Conservation (phyloP, 1,140 invertebrate genomes). For the fruit fly (Drosophila melanogaster) region Release_6_plus_ISO1_MT NT_033779.5:15543001-15543500, state of each 20-base stretch:
- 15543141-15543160: constrained; percentile 2
- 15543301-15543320: too few species aligned
- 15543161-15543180: too few species aligned
- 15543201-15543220: too few species aligned
- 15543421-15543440: constrained; percentile 37
- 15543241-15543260: too few species aligned
- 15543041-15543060: constrained; percentile 12
- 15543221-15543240: too few species aligned
- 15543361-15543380: neutral
- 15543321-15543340: too few species aligned
- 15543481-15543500: constrained; percentile 24
- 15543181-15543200: too few species aligned
- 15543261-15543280: too few species aligned
- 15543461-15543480: constrained; percentile 14
- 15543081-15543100: constrained; percentile 69
- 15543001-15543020: constrained; percentile 72
- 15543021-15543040: constrained; percentile 64
- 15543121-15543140: constrained; percentile 45
- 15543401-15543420: neutral
- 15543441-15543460: constrained; percentile 30
- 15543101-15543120: constrained; percentile 53
- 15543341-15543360: neutral
- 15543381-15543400: neutral
- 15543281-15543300: too few species aligned
- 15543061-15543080: constrained; percentile 28